Evolutionary conservation across 2,797 vertebrate species (phyloP).

Genomic region (Erithacus rubecula): DNA sequence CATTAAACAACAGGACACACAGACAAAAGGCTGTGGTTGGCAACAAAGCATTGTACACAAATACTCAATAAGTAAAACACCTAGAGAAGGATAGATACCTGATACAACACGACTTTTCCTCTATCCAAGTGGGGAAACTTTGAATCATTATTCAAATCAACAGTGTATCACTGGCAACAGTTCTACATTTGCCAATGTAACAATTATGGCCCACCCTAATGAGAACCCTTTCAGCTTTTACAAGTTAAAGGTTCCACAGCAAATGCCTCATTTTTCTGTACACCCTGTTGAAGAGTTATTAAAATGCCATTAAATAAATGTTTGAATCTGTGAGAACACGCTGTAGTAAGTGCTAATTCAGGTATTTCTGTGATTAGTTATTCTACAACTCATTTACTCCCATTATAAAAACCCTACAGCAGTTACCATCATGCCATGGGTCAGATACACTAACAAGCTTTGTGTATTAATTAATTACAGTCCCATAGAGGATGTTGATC

Average conservation of each 20-base stretch:
- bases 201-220: not conserved
- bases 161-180: not conserved
- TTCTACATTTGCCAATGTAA: not conserved
- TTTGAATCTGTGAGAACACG: not conserved
- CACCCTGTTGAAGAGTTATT: not conserved
- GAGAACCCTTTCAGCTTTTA: not conserved
- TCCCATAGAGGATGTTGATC: not conserved
- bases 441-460: not conserved
- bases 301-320: not conserved
- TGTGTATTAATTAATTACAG: not conserved
- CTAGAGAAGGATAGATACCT: not conserved
- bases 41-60: not conserved
- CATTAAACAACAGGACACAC: not conserved
- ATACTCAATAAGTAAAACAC: not conserved
- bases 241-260: not conserved
- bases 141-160: not conserved
- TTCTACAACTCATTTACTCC: not conserved
- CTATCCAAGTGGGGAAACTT: not conserved
- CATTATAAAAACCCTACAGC: not conserved
- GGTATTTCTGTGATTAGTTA: not conserved
- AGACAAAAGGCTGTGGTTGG: not conserved
- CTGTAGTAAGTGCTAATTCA: not conserved
- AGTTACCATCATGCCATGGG: not conserved
- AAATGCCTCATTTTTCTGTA: not conserved
- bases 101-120: not conserved